Conservation (phyloP, 2,113 vertebrate genomes). For the Agelaius phoeniceus region DNA sequence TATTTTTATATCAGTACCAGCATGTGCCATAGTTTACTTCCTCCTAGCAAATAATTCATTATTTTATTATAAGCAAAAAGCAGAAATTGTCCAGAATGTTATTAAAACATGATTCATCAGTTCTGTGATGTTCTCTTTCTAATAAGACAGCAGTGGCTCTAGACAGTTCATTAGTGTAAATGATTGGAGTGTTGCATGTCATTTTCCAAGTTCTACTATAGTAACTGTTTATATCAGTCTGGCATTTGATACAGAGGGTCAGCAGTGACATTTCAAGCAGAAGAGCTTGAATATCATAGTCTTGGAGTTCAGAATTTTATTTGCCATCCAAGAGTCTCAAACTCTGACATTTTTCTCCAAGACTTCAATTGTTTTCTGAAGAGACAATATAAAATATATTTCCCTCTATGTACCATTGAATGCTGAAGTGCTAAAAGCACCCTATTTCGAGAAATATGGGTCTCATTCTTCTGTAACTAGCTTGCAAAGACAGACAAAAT, state of each 20-base stretch:
- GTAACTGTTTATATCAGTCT: neutral
- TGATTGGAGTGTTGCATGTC: neutral
- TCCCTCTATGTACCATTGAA: neutral
- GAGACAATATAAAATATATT: neutral
- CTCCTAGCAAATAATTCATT: neutral
- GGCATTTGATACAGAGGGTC: neutral
- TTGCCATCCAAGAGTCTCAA: slow-evolving; percentile 1
- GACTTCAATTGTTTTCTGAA: neutral
- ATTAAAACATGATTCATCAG: neutral
- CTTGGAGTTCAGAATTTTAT: slow-evolving; percentile 35
- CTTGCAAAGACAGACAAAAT: neutral
- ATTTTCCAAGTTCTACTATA: neutral
- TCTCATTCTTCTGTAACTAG: neutral
- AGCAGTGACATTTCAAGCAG: slow-evolving; percentile 56
- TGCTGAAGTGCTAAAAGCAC: neutral
- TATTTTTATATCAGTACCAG: neutral
- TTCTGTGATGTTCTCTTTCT: neutral
- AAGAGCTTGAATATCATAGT: slow-evolving; percentile 28
- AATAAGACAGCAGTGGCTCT: neutral
- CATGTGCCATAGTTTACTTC: neutral
- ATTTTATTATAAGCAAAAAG: neutral
- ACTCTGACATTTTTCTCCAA: neutral
- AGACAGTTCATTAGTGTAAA: neutral
- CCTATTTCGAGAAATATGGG: neutral
- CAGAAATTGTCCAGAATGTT: neutral